Base-by-base conservation (phyloP, 2,888 invertebrate genomes). In the Parapristionchus giblindavisi region DNA sequence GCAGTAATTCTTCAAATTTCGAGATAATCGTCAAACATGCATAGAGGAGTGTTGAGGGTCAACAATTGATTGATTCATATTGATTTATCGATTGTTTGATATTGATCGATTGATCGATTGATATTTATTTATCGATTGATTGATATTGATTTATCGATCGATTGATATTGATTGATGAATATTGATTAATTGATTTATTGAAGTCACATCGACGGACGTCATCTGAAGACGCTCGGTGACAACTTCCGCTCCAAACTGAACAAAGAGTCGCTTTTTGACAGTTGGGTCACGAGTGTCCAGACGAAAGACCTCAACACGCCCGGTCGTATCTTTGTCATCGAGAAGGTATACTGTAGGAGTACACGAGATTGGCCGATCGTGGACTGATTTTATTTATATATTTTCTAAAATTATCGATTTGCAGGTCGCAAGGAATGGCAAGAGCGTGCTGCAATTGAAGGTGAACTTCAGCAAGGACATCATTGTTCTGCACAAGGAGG, bases 401-500 rank as follows among this genome's bases (percentile, higher is more conserved):
- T 29, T 3, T 36, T 3, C 43, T n/a, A 17, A 34, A 66, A 21
- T 48, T 17, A 48, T 68, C 24, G 68, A 5, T 34, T 3, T 52
- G 11, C 40, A 61, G 61, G 73, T 61, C 1, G 68, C 88, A 48
- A 80, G 84, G 54, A 83, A 87, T 70, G 87, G 86, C 17, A 81
- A 80, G 68, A 76, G 80, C 87, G 92, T 94, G n/a, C 90, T 96
- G 65, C 94, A 94, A 86, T 89, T 97, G 76, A 93, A 94, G 89
- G 92, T 92, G 80, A 99, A 99, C 91, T 99, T 99, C 89, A 91
- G 96, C 76, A 96, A 97, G 0, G 99, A 99, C 90, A 96, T 98
- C 86, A 99, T 99, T 79, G 96, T 96, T 0, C 91, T 99, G 51
- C 95, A 96, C 54, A 99, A 99, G 89, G 99, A 99, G 92, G 98